Evolutionary conservation across 2,797 vertebrate species (phyloP), one percentile per base, ranked within the genome.

Genomic region (Enteromius treurensis): DNA sequence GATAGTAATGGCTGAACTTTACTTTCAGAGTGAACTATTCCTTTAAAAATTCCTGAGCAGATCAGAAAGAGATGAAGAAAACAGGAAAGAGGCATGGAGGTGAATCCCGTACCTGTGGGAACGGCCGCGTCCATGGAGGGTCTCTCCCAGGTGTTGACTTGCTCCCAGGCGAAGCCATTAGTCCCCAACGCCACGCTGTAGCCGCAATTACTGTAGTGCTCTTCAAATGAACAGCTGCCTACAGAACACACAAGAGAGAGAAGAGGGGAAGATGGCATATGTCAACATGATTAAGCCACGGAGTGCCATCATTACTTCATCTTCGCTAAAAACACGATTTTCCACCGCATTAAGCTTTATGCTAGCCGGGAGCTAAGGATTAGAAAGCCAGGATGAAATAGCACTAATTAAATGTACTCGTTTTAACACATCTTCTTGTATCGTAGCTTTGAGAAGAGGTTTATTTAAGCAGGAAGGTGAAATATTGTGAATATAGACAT

Each of bases 101-200:
- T 77, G 40, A 32, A n/a, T 78, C 26, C 26, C 42, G 1, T 94
- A 99, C 98, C 98, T 83, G 98, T 97, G 32, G 96, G 98, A 83
- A 98, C 94, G 3, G 95, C 95, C 0, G 96, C 95, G 79, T 98
- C 97, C 93, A 97, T 93, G 45, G 95, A 96, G 64, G 97, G 96
- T 71, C 96, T 99, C 80, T 98, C 97, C 97, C 97, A 98, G n/a
- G 97, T 98, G 92, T 98, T 98, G 89, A 98, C 95, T 91, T 98
- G 98, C 89, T 98, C 98, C 98, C 98, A 99, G 73, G 97, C 96
- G 92, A 98, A 98, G 88, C 97, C 97, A 91, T 95, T 97, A 92
- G 97, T 98, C 88, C 98, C 98, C 77, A 99, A 94, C 75, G 97
- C 96, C 83, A 98, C 97, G 0, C 97, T 97, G 79, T 98, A 98